Percentiles rank a stretch among this genome's conserved stretches.
Conservation (phyloP, 2,113 vertebrate genomes). For the Tachysurus fulvidraco region DNA sequence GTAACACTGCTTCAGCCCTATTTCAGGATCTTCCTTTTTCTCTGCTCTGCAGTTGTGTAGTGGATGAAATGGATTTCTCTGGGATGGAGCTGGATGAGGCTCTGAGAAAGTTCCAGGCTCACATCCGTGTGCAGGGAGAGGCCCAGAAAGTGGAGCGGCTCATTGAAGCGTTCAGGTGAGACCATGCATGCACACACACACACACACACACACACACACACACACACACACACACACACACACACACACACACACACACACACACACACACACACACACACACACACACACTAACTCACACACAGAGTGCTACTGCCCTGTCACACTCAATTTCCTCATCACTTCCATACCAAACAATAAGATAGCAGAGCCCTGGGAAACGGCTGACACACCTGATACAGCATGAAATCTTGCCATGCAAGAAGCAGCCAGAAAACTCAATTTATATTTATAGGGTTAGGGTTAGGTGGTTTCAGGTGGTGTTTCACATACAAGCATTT, state of each 20-base stretch:
- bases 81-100: constrained; percentile 97
- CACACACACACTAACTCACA: neutral
- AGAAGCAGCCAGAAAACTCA: neutral
- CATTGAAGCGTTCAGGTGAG: constrained; percentile 95
- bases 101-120: constrained; percentile 95
- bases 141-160: constrained; percentile 97
- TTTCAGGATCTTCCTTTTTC: neutral
- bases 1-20: neutral
- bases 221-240: neutral
- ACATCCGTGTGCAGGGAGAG: constrained; percentile 96
- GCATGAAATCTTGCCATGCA: neutral
- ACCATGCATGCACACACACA: neutral
- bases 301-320: neutral
- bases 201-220: constrained; percentile 23
- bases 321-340: constrained; percentile 3
- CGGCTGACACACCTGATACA: constrained; percentile 5
- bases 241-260: constrained; percentile 16
- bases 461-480: neutral
- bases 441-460: neutral
- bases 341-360: constrained; percentile 16
- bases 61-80: constrained; percentile 98
- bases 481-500: neutral
- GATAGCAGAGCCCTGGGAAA: constrained; percentile 30
- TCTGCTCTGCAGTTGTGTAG: constrained; percentile 82
- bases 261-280: constrained; percentile 1